A percentile compares a stretch with the other conserved stretches of the same genome.
phyloP scores from a whole-genome alignment of 2,888 invertebrate genomes.

The Noctua pronuba region DNA sequence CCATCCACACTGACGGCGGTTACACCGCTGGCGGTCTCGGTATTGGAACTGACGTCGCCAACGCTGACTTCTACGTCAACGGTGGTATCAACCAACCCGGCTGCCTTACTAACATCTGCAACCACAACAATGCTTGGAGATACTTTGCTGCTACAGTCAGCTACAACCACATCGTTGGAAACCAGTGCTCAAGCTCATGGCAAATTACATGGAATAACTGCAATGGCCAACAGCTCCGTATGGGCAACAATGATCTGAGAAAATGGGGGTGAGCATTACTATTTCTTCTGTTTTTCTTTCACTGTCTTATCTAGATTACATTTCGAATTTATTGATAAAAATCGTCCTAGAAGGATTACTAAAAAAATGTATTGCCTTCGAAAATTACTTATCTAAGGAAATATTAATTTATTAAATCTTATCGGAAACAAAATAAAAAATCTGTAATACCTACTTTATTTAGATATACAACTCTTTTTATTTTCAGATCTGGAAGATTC shows the following conservation, averaged over 20 bases:
- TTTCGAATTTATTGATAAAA: conserved; percentile 1
- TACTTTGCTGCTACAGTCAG: conserved; percentile 79
- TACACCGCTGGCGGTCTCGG: conserved; percentile 83
- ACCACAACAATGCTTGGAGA: conserved; percentile 82
- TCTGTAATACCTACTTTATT: too few species aligned
- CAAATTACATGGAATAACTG: conserved; percentile 78
- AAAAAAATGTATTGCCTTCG: neutral
- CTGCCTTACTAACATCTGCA: conserved; percentile 77
- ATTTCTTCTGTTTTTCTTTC: neutral
- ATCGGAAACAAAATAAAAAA: neutral
- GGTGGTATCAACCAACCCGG: conserved; percentile 86
- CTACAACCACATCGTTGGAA: conserved; percentile 78
- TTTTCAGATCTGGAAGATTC: conserved; percentile 74
- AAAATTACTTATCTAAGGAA: neutral
- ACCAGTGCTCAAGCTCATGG: conserved; percentile 68
- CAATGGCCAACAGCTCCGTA: conserved; percentile 69
- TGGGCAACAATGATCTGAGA: conserved; percentile 77
- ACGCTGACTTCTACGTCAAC: conserved; percentile 91
- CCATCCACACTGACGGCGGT: conserved; percentile 86
- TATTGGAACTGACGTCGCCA: conserved; percentile 86
- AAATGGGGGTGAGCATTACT: conserved; percentile 73
- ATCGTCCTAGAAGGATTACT: neutral
- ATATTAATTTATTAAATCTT: neutral
- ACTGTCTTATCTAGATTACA: neutral
- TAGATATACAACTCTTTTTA: conserved; percentile 3